These are phyloP conservation scores for Pocillopora verrucosa DNA, from an alignment of 64 coral and sea anemone species.

Conservation along the genomic window DNA sequence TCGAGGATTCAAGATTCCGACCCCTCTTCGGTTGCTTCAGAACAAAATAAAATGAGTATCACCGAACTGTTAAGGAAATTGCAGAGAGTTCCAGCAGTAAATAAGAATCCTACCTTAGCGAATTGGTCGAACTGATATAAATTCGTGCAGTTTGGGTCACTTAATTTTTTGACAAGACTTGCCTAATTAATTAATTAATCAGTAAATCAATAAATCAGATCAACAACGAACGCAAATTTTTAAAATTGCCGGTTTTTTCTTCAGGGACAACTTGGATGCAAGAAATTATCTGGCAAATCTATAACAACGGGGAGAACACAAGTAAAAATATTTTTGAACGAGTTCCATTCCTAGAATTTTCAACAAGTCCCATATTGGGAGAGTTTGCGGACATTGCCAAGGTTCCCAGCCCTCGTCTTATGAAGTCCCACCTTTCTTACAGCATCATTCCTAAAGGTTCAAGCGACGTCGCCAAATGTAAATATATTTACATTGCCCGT, in stretches of 20 bases:
- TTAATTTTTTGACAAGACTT: too few species aligned
- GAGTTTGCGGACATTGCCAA: background rate
- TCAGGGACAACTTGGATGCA: constrained; percentile 8
- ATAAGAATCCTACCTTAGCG: too few species aligned
- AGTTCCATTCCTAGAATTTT: constrained; percentile 4
- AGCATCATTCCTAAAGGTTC: background rate
- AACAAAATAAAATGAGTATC: too few species aligned
- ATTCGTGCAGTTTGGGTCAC: too few species aligned
- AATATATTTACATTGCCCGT: constrained; percentile 34
- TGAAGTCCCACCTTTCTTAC: constrained; percentile 44
- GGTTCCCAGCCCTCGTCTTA: constrained; percentile 18
- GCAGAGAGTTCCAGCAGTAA: too few species aligned
- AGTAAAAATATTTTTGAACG: background rate
- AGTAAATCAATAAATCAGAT: too few species aligned
- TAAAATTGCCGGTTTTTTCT: background rate
- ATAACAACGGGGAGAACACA: background rate
- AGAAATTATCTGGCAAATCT: constrained; percentile 22
- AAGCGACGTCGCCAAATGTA: background rate
- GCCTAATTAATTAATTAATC: too few species aligned
- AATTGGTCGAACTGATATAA: too few species aligned
- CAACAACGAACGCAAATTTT: too few species aligned
- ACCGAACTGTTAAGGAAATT: too few species aligned
- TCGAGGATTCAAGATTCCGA: too few species aligned
- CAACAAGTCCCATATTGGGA: background rate
- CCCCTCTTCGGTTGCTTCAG: too few species aligned